Base-by-base conservation (phyloP, 2,797 vertebrate genomes). In the Sorex maritimensis region DNA sequence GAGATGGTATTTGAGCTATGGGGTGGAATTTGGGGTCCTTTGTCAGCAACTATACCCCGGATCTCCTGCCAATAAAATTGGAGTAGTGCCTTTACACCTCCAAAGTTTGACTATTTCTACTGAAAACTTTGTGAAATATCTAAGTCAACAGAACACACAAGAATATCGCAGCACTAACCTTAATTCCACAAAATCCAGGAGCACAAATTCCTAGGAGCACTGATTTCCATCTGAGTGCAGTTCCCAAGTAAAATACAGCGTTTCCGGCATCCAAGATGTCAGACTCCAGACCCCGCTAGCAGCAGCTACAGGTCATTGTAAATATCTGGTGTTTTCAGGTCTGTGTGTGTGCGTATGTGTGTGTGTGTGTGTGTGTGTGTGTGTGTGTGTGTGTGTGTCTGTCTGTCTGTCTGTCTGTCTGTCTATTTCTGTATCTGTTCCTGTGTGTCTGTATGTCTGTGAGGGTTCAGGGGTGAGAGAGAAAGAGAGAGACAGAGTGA, bases 121-220 rank as follows among this genome's bases (percentile, higher is more conserved):
- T 24, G 26, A 23, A 55, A 21, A 68, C 65, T 82, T 52, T 82
- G 58, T 81, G 69, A 80, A 95, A 77, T 73, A 89, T 6, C 14
- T 73, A 73, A 55, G 75, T 92, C 88, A 84, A 75, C 30, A 81
- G 80, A 81, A 93, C 74, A 61, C 44, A 52, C 4, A 13, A 81
- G 9, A 81, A 13, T 61, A 94, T 91, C 83, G 81, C 7, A 79
- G 49, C 44, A 79, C 77, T 78, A 65, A 69, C 10, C 90, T 86
- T 81, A 73, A 88, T 61, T 49, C 46, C 74, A 91, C 17, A 52
- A 80, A 92, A 91, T 63, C 83, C 84, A 69, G 91, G 91, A 93
- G 88, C 82, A 84, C 69, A 84, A 88, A 89, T 44, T 95, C 61
- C 73, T n/a, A 49, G 82, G 67, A 86, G 52, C 34, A 41, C 17